Conservation (phyloP, 35 echinoderm and acorn worm species). For the Ophioderma brevispina region DNA sequence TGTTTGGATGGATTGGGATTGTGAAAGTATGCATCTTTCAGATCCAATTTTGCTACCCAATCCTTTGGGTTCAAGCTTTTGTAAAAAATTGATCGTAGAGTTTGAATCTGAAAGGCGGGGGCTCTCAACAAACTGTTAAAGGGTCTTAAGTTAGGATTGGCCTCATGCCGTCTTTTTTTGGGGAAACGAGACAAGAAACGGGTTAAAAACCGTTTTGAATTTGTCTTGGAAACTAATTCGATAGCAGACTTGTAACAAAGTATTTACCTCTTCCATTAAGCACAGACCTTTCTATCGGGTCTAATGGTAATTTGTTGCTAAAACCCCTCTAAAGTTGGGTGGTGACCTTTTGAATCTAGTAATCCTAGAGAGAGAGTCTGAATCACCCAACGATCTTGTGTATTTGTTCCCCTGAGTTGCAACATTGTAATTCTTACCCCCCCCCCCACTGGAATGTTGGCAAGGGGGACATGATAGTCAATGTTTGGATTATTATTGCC, state of each 20-base stretch:
- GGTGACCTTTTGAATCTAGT: not conserved
- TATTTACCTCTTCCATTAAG: not conserved
- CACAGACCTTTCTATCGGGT: not conserved
- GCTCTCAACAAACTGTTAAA: not conserved
- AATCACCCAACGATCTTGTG: not conserved
- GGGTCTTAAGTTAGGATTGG: not conserved
- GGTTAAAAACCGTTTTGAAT: not conserved
- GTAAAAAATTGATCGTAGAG: not conserved
- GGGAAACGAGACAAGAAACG: not conserved
- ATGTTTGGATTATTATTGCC: not conserved
- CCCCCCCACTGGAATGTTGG: not conserved
- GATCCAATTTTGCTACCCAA: not conserved
- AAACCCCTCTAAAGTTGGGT: not conserved
- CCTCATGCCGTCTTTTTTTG: not conserved
- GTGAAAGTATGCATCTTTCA: not conserved
- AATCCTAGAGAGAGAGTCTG: not conserved
- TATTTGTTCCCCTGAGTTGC: not conserved
- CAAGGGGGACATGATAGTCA: not conserved
- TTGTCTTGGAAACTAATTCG: not conserved
- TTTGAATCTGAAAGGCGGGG: not conserved
- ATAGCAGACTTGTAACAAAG: not conserved
- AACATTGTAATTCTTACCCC: not conserved
- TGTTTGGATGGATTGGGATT: not conserved
- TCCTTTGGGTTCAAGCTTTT: not conserved
- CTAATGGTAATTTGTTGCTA: not conserved